phyloP scores from a whole-genome alignment of 2,113 vertebrate species.

The Oncorhynchus keta region DNA sequence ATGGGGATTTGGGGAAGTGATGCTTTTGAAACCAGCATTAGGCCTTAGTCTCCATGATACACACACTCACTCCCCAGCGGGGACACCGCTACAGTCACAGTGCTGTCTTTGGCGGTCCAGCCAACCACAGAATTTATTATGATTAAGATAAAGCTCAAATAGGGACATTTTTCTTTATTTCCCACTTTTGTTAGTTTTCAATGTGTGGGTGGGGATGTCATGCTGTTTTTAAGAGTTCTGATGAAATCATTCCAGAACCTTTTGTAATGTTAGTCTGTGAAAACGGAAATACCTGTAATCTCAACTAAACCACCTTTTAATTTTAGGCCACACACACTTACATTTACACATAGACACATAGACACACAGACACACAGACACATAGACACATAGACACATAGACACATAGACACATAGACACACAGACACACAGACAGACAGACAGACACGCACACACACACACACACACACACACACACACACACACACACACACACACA shows the following conservation, averaged over 20 bases:
- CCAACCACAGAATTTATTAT: not conserved
- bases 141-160: not conserved
- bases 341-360: conserved; percentile 15
- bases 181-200: conserved; percentile 12
- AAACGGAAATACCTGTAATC: conserved; percentile 53
- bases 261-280: conserved; percentile 31
- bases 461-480: too few species aligned
- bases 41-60: conserved; percentile 53
- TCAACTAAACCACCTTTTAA: conserved; percentile 38
- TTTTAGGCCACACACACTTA: conserved; percentile 24
- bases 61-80: not conserved
- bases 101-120: not conserved
- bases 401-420: too few species aligned
- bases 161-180: not conserved
- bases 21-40: conserved; percentile 67
- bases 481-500: too few species aligned
- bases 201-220: conserved; percentile 26
- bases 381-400: too few species aligned
- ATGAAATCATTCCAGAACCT: conserved; percentile 24
- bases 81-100: not conserved
- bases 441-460: too few species aligned
- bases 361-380: too few species aligned
- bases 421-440: too few species aligned
- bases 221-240: conserved; percentile 8
- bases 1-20: conserved; percentile 71